Conservation (phyloP, 1,140 invertebrate species). For the Drosophila sp. region DNA sequence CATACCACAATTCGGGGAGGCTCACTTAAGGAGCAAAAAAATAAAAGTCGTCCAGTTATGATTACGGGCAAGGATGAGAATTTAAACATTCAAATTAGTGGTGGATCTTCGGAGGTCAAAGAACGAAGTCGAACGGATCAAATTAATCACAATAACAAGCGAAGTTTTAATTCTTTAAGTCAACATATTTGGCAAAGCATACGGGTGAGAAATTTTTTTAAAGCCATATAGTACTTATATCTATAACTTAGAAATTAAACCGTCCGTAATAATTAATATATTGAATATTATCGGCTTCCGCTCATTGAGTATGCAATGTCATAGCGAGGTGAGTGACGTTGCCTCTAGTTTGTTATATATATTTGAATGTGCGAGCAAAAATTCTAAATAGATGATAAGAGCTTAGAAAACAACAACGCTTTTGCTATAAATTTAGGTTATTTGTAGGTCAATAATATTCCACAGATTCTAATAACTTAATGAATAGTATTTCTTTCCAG, state of each 20-base stretch:
- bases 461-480: background rate
- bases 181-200: background rate
- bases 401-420: background rate
- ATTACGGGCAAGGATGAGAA: background rate
- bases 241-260: too few species aligned
- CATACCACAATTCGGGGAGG: background rate
- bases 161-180: background rate
- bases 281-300: slow-evolving; percentile 15
- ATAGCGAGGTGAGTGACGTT: slow-evolving; percentile 59
- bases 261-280: too few species aligned
- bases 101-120: background rate
- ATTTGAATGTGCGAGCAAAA: slow-evolving; percentile 11
- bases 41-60: background rate
- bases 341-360: slow-evolving; percentile 37
- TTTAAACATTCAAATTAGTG: background rate
- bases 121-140: too few species aligned
- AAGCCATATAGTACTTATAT: too few species aligned
- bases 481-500: slow-evolving; percentile 8
- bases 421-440: slow-evolving; percentile 23
- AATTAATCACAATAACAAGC: background rate
- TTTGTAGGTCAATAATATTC: slow-evolving; percentile 33
- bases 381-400: slow-evolving; percentile 28
- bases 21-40: background rate
- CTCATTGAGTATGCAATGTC: slow-evolving; percentile 55
- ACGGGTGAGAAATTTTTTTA: slow-evolving; percentile 10